A percentile compares a stretch with the other conserved stretches of the same genome.
phyloP scores from a whole-genome alignment of 2,113 vertebrate genomes.

The Marmota monax region DNA sequence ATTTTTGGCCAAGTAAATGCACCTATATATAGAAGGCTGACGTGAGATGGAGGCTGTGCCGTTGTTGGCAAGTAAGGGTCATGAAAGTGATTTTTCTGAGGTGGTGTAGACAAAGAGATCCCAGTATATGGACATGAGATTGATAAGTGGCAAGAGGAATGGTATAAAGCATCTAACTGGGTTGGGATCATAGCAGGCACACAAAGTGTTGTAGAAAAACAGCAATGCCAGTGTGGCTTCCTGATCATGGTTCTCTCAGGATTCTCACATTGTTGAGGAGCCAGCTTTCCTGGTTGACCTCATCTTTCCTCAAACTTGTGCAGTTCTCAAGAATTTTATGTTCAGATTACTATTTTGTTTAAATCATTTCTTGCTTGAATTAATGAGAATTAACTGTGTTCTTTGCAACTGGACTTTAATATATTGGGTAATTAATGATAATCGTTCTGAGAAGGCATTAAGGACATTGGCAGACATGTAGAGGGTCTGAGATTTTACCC shows the following conservation, averaged over 20 bases:
- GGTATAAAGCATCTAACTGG: background rate
- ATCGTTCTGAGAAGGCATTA: background rate
- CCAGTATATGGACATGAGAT: background rate
- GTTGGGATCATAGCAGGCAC: background rate
- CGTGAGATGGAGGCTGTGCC: background rate
- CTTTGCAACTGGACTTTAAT: background rate
- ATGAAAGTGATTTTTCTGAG: conserved; percentile 7
- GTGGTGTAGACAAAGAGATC: background rate
- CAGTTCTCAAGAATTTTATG: background rate
- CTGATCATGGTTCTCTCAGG: background rate
- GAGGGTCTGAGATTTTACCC: background rate
- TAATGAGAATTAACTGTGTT: conserved; percentile 40
- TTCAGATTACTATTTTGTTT: background rate
- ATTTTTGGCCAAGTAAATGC: background rate
- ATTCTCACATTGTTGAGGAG: background rate
- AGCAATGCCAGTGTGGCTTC: background rate
- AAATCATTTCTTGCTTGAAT: background rate
- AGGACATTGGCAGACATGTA: background rate
- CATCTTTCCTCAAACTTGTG: background rate
- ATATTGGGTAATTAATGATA: background rate
- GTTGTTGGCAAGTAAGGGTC: background rate
- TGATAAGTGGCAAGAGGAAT: background rate
- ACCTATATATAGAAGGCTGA: background rate
- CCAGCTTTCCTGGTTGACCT: background rate
- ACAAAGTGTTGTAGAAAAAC: background rate